Evolutionary conservation across 2,113 vertebrate genomes (phyloP).

Genomic region (Diadophis punctatus): DNA sequence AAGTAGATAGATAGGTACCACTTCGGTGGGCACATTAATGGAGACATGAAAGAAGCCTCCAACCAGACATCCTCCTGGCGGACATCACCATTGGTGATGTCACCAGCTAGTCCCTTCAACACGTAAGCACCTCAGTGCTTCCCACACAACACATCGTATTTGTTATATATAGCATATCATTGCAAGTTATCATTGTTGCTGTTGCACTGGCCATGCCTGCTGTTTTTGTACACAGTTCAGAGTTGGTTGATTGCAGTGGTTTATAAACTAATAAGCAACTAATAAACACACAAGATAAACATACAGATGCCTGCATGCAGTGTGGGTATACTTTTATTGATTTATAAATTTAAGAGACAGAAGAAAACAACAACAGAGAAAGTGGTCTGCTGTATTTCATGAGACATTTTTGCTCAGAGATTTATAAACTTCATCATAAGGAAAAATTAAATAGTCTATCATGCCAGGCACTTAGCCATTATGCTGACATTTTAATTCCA

Average conservation of each 20-base stretch:
- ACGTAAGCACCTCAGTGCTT: neutral
- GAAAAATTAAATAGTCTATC: constrained; percentile 1
- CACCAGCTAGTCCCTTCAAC: neutral
- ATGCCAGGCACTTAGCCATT: neutral
- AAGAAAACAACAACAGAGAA: neutral
- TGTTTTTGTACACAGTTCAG: neutral
- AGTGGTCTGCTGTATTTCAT: neutral
- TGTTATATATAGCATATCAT: neutral
- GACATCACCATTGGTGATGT: neutral
- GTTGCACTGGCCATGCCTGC: neutral
- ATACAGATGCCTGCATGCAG: neutral
- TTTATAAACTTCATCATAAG: neutral
- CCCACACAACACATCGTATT: neutral
- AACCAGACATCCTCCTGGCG: too few species aligned
- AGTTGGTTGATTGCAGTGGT: neutral
- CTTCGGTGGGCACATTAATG: neutral
- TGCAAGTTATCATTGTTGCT: neutral
- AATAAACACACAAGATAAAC: neutral
- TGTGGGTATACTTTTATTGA: neutral
- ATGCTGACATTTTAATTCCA: neutral
- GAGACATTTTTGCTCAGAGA: neutral
- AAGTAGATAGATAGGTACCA: neutral
- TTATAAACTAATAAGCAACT: neutral
- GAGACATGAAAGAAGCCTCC: neutral
- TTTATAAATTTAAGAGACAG: neutral